Conservation (phyloP, 1,140 invertebrate genomes). For the Drosophila albomicans region DNA sequence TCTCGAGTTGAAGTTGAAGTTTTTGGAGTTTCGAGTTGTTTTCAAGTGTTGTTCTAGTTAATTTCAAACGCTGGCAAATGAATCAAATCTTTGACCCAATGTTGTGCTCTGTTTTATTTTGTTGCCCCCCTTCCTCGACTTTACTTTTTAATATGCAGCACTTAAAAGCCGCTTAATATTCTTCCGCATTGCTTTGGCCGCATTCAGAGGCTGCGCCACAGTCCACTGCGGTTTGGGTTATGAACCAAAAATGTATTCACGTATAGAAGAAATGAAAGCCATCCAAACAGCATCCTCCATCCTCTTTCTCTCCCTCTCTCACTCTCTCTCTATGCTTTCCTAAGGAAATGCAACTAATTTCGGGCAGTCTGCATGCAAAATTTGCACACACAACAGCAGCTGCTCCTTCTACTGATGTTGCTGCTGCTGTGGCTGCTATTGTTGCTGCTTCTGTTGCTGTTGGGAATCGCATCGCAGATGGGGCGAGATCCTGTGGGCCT, state of each 20-base stretch:
- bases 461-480: background rate
- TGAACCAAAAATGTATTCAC: slow-evolving; percentile 41
- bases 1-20: slow-evolving; percentile 5
- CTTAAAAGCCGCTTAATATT: slow-evolving; percentile 82
- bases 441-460: slow-evolving; percentile 1
- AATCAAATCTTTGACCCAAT: slow-evolving; percentile 53
- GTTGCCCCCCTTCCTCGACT: slow-evolving; percentile 12
- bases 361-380: slow-evolving; percentile 53
- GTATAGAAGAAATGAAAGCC: background rate
- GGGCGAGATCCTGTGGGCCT: slow-evolving; percentile 42
- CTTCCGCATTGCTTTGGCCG: slow-evolving; percentile 82
- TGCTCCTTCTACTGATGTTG: slow-evolving; percentile 3
- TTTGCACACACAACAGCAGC: slow-evolving; percentile 51
- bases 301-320: background rate
- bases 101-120: slow-evolving; percentile 26
- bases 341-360: slow-evolving; percentile 72
- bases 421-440: background rate
- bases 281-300: background rate
- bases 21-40: slow-evolving; percentile 28
- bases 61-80: slow-evolving; percentile 66
- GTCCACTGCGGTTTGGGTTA: slow-evolving; percentile 43
- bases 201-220: slow-evolving; percentile 66
- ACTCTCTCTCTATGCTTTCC: background rate
- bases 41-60: slow-evolving; percentile 50
- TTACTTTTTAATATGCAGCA: slow-evolving; percentile 75